Percentiles rank a stretch among this genome's conserved stretches.
These are phyloP conservation scores for Ibidorhyncha struthersii DNA, from an alignment of 2,113 vertebrate genomes.

Conservation along the genomic window DNA sequence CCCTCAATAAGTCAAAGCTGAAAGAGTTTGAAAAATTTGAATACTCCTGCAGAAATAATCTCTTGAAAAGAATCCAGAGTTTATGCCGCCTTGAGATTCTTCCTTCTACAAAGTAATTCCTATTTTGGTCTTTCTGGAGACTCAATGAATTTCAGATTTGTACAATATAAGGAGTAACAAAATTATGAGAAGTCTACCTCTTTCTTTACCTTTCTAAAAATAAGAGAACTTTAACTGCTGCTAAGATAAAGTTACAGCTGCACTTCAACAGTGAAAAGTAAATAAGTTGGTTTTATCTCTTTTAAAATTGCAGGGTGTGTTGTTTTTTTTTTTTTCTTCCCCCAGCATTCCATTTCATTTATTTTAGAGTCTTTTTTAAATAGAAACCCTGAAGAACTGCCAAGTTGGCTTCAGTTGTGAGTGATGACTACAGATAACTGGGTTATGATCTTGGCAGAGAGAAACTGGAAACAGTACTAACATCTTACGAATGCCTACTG, in stretches of 20 bases:
- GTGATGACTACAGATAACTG: constrained; percentile 26
- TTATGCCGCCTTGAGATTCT: background rate
- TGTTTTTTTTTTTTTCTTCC: background rate
- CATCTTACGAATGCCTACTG: background rate
- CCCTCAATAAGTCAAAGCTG: background rate
- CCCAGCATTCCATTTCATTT: background rate
- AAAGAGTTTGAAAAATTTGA: background rate
- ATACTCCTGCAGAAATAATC: background rate
- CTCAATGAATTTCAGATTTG: background rate
- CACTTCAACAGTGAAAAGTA: constrained; percentile 13
- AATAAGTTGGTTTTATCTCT: background rate
- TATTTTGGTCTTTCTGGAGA: background rate
- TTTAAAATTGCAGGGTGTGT: background rate
- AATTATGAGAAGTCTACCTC: background rate
- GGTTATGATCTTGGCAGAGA: background rate
- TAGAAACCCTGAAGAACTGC: background rate
- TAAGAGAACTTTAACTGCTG: background rate
- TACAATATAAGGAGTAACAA: background rate
- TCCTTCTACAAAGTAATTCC: background rate
- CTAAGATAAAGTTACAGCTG: constrained; percentile 2
- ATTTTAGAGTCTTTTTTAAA: constrained; percentile 10
- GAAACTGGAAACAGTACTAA: background rate
- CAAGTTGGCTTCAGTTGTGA: constrained; percentile 6
- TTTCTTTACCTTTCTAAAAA: background rate
- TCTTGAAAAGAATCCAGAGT: background rate